Evolutionary conservation across 1,140 invertebrate genomes (phyloP).

Genomic region (Epicauta chinensis): DNA sequence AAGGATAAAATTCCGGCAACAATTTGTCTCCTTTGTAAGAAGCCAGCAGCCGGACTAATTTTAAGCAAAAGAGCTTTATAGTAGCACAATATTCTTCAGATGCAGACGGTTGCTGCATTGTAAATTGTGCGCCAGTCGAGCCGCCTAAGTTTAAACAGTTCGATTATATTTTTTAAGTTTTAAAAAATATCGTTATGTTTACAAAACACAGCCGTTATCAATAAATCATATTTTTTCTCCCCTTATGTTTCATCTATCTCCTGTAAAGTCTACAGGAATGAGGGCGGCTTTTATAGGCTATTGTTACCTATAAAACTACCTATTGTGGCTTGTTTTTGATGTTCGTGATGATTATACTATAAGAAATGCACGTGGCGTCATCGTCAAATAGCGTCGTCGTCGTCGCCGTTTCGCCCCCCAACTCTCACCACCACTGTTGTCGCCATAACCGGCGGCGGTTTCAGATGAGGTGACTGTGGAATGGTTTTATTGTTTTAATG

Average conservation of each 20-base stretch:
- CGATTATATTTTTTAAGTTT: no score
- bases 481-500: constrained; percentile 31
- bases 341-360: constrained; percentile 14
- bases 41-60: constrained; percentile 30
- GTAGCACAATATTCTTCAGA: constrained; percentile 30
- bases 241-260: no score
- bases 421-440: background rate
- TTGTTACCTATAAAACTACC: constrained; percentile 41
- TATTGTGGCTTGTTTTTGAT: constrained; percentile 32
- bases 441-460: background rate
- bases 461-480: constrained; percentile 13
- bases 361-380: constrained; percentile 31
- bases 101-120: constrained; percentile 6
- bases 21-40: constrained; percentile 36
- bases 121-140: no score
- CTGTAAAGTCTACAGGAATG: constrained; percentile 22
- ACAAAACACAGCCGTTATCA: constrained; percentile 22
- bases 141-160: no score
- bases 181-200: no score
- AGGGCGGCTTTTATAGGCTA: constrained; percentile 33
- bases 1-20: constrained; percentile 27
- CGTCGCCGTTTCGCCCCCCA: background rate
- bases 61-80: constrained; percentile 35
- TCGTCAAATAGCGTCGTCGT: no score
- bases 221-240: constrained; percentile 35